phyloP scores from a whole-genome alignment of 2,888 invertebrate genomes.

The Eulithis prunata region DNA sequence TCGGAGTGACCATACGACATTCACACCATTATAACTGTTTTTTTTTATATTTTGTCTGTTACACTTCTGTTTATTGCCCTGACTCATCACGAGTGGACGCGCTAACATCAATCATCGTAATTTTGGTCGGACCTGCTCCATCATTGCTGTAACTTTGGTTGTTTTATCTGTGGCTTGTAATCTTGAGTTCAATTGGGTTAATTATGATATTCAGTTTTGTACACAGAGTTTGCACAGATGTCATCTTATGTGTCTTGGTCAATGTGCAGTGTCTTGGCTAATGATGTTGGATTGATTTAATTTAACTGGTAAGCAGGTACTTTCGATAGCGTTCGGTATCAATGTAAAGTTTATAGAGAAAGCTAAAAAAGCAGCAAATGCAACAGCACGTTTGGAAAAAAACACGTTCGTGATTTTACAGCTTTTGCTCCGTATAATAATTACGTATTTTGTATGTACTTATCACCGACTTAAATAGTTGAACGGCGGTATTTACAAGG shows the following conservation, averaged over 20 bases:
- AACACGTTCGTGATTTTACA: neutral
- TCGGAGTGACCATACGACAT: slow-evolving; percentile 51
- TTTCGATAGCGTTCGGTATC: too few species aligned
- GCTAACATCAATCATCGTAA: slow-evolving; percentile 43
- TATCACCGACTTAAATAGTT: slow-evolving; percentile 31
- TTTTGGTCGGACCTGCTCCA: slow-evolving; percentile 37
- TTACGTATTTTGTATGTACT: slow-evolving; percentile 27
- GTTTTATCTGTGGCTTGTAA: slow-evolving; percentile 24
- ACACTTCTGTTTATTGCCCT: slow-evolving; percentile 50
- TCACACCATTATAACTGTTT: slow-evolving; percentile 70
- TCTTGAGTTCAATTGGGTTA: slow-evolving; percentile 30
- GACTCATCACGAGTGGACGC: slow-evolving; percentile 56
- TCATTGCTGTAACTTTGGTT: slow-evolving; percentile 29
- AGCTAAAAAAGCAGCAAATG: neutral
- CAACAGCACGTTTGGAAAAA: neutral
- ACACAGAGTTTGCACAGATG: neutral
- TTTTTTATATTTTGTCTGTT: slow-evolving; percentile 41
- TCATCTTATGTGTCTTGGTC: too few species aligned
- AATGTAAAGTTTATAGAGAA: too few species aligned
- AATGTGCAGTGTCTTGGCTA: neutral
- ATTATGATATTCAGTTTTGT: slow-evolving; percentile 26
- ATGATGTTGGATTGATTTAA: neutral
- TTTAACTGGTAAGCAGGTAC: neutral
- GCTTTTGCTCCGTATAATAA: slow-evolving; percentile 5
- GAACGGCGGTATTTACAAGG: slow-evolving; percentile 46